Base-by-base conservation (phyloP, 2,797 vertebrate species). In the Halcyon badia region DNA sequence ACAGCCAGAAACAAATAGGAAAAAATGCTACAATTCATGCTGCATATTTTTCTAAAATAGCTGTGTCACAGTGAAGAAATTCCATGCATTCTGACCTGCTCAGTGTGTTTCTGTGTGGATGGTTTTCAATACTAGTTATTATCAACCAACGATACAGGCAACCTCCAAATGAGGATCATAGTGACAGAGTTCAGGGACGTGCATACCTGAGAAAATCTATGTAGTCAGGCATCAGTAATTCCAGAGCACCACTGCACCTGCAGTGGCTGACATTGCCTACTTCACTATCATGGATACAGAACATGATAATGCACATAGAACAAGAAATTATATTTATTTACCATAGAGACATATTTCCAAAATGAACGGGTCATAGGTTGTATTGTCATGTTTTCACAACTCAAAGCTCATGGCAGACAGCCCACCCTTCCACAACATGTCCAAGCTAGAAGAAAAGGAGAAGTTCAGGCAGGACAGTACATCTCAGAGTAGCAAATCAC, bases 311-410 rank as follows among this genome's bases (percentile, higher is more conserved):
- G 22, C 42, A 44, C 13, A 17, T 30, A 72, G n/a, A 91, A 76
- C 21, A 88, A 73, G 46, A 79, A 70, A 62, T 41, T 39, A 7
- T 83, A 82, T 73, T 61, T 80, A 58, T 82, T 94, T 95, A 78
- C 72, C 70, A 76, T 2, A 35, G 39, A 68, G 25, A 96, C 39
- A 71, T 6, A 91, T 81, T 95, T 93, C 77, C 79, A 91, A 95
- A 86, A 91, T 91, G 80, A 88, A 37, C 0, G 1, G 30, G 28
- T 84, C 41, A 16, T 64, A 54, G 16, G 49, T 68, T 87, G n/a
- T 49, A 35, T 52, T 83, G 54, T 33, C 31, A 48, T 58, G 24
- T 94, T 96, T 97, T 82, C 78, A 78, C 46, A 90, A 17, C 39
- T 87, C 44, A 58, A 13, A 35, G n/a, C 44, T 95, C 83, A 81